Conservation (phyloP, 2,888 invertebrate species). For the Phorcus lineatus region DNA sequence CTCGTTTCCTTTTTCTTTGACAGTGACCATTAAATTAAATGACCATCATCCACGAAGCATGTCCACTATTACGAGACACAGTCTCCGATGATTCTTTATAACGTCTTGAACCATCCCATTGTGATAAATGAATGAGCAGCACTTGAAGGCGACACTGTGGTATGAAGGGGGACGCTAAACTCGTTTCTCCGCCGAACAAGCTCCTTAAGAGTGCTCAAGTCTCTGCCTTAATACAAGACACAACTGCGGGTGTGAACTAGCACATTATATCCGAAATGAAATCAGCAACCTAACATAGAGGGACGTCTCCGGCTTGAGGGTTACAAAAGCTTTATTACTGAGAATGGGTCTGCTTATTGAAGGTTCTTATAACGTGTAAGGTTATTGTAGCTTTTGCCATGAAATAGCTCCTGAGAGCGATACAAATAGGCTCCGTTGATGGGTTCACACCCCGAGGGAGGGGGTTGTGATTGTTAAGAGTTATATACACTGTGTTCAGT, state of each 20-base stretch:
- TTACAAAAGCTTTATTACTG: neutral
- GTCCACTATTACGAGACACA: too few species aligned
- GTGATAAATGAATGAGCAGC: neutral
- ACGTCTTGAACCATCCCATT: neutral
- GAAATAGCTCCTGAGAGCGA: neutral
- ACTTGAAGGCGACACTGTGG: neutral
- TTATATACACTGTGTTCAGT: too few species aligned
- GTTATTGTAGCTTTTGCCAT: neutral
- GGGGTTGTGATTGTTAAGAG: neutral
- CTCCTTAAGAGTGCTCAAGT: neutral
- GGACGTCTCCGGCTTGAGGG: neutral
- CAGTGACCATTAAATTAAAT: too few species aligned
- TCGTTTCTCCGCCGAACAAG: too few species aligned
- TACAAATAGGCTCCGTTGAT: neutral
- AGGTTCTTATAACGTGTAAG: neutral
- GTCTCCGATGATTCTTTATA: too few species aligned
- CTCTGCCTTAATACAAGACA: neutral
- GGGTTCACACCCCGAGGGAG: neutral
- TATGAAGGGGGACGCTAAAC: neutral
- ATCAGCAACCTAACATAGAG: neutral
- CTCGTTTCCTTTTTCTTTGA: too few species aligned
- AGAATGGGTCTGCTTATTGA: neutral
- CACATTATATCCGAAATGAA: neutral
- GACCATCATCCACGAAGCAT: too few species aligned
- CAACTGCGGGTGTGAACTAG: neutral